These are phyloP conservation scores for Adoxophyes honmai DNA, from an alignment of 1,140 invertebrate genomes.

Conservation along the genomic window DNA sequence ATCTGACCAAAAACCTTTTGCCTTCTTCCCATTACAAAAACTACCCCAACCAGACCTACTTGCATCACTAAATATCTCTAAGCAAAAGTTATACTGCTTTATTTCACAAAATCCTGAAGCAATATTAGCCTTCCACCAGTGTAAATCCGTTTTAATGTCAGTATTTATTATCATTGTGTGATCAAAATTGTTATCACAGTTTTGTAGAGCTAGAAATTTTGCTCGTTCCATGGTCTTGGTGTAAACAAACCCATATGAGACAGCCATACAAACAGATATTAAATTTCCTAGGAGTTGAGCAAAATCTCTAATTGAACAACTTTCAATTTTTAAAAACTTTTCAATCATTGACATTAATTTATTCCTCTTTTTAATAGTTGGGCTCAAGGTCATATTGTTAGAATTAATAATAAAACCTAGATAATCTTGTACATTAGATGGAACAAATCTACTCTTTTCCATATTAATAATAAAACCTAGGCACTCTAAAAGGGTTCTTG, in stretches of 20 bases:
- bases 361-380: neutral
- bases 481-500: neutral
- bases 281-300: conserved; percentile 20
- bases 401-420: neutral
- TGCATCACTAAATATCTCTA: neutral
- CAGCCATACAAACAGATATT: conserved; percentile 20
- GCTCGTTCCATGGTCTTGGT: conserved; percentile 28
- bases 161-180: neutral
- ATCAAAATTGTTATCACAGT: conserved; percentile 2
- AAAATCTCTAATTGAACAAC: conserved; percentile 15
- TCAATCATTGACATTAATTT: neutral
- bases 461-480: too few relatives aligned
- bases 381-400: neutral
- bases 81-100: neutral
- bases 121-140: conserved; percentile 10
- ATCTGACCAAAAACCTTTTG: neutral
- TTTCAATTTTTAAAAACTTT: neutral
- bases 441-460: conserved; percentile 8
- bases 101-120: neutral
- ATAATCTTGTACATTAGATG: neutral
- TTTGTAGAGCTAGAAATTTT: conserved; percentile 22
- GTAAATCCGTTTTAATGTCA: neutral
- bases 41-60: too few relatives aligned
- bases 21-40: neutral
- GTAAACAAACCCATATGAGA: conserved; percentile 26